Percentiles rank a stretch among this genome's conserved stretches.
phyloP scores from a whole-genome alignment of 1,140 invertebrate species.

The Dryas iulia region DNA sequence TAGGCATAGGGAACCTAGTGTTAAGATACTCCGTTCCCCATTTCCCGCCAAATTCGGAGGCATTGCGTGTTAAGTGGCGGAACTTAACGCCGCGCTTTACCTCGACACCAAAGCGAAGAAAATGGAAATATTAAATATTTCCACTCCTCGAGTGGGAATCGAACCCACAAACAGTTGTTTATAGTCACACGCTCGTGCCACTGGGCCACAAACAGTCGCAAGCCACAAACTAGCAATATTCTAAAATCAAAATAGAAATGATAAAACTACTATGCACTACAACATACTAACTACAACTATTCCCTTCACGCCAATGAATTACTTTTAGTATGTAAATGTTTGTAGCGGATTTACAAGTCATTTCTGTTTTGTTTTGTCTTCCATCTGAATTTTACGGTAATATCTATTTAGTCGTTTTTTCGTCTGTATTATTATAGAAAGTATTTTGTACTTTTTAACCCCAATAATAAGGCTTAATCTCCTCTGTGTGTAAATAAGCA shows the following conservation, averaged over 20 bases:
- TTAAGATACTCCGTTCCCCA: too few relatives aligned
- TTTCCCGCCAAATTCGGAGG: too few relatives aligned
- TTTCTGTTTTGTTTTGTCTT: slow-evolving; percentile 56
- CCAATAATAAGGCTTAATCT: slow-evolving; percentile 19
- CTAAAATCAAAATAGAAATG: too few relatives aligned
- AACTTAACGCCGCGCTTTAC: too few relatives aligned
- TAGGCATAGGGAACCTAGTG: too few relatives aligned
- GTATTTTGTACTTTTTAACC: slow-evolving; percentile 2
- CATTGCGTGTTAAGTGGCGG: too few relatives aligned
- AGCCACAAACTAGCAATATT: too few relatives aligned
- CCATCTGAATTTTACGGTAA: slow-evolving; percentile 53
- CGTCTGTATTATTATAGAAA: background rate
- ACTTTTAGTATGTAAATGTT: slow-evolving; percentile 50
- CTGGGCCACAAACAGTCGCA: background rate
- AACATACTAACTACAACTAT: background rate
- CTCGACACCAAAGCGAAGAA: too few relatives aligned
- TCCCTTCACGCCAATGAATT: background rate
- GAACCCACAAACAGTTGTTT: too few relatives aligned
- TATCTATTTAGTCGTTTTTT: slow-evolving; percentile 49
- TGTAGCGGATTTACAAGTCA: slow-evolving; percentile 61
- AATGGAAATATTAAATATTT: too few relatives aligned
- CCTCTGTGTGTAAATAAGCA: slow-evolving; percentile 19
- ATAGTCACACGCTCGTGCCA: too few relatives aligned
- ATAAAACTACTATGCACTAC: background rate
- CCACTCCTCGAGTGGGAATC: too few relatives aligned